Evolutionary conservation across 2,888 invertebrate species (phyloP), one percentile per base, ranked within the genome.

Genomic region (Mystacides longicornis): DNA sequence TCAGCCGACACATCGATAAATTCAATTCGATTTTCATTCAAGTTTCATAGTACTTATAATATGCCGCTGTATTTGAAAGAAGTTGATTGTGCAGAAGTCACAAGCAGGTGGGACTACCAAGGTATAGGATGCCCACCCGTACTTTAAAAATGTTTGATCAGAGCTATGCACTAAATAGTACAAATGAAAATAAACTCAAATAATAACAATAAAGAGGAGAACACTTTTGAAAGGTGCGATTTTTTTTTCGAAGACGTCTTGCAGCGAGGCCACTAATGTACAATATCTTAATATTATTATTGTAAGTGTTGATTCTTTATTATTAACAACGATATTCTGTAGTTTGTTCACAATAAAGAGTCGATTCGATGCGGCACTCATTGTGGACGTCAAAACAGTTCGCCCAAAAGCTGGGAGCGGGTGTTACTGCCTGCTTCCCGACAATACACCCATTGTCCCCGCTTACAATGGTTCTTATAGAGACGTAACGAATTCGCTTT

Each of bases 301-400:
- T n/a, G 16, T 49, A 54, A 53, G 46, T 48, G 48, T 51, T 51
- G 37, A n/a, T 37, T 37, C 37, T 37, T 37, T 37, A 37, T 37
- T 23, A 45, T 54, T 52, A 18, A 52, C 56, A 56, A 59, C 54
- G 54, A 57, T 37, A 37, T 54, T 57, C 57, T 50, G 18, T 23
- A 57, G 51, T 54, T 54, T 54, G 23, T 19, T 18, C 48, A 53
- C 59, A 56, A 59, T 50, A 43, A 54, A 20, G 22, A 20, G 7
- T 37, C 52, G 56, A 60, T 60, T 60, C 58, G 60, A 60, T 55
- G 54, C 58, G 60, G 60, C 58, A 57, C 60, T 60, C 55, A 58
- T 60, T 60, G 60, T 60, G 52, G 52, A 58, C 58, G 60, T 60
- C 60, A 60, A 60, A 60, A 60, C 60, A 60, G 60, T 51, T 53